Evolutionary conservation across 2,797 vertebrate genomes (phyloP).

Genomic region (Coilia nasus): DNA sequence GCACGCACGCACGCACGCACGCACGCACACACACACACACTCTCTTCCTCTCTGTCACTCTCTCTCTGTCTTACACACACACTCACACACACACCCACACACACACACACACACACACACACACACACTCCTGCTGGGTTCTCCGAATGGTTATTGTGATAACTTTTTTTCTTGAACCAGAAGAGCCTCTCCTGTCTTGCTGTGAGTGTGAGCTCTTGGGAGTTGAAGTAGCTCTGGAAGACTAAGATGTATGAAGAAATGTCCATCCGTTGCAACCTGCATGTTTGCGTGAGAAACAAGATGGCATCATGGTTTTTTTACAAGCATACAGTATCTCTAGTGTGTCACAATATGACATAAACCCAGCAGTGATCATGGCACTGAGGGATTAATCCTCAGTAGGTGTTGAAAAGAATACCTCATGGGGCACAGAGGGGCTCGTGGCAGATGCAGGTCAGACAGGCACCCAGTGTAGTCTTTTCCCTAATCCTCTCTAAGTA

Average conservation of each 20-base stretch:
- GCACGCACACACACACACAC: too few species aligned
- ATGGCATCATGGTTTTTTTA: neutral
- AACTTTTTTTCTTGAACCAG: neutral
- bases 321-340: neutral
- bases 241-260: neutral
- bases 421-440: neutral
- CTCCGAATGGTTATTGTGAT: neutral
- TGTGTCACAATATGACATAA: neutral
- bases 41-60: too few species aligned
- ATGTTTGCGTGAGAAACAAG: neutral
- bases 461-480: neutral
- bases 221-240: neutral
- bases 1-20: too few species aligned
- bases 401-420: neutral
- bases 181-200: neutral
- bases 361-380: neutral
- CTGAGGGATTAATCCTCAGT: neutral
- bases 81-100: too few species aligned
- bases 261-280: neutral
- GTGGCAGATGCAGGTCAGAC: neutral
- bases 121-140: neutral
- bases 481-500: conserved; percentile 12
- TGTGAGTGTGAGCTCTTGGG: neutral
- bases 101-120: too few species aligned
- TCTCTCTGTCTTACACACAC: too few species aligned